Percentiles rank a stretch among this genome's conserved stretches.
phyloP scores from a whole-genome alignment of 2,888 invertebrate genomes.

The Eurois occulta region DNA sequence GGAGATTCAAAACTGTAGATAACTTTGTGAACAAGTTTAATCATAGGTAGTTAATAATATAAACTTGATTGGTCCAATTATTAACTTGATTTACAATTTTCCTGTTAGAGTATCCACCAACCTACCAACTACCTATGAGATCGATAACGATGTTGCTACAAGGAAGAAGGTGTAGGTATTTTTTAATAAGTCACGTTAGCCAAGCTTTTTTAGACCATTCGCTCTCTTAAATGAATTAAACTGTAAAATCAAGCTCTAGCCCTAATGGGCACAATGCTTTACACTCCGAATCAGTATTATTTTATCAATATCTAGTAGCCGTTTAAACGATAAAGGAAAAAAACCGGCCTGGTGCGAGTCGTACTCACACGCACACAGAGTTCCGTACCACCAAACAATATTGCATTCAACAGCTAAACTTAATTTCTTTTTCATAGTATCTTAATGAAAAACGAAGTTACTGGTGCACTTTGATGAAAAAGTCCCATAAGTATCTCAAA shows the following conservation, averaged over 20 bases:
- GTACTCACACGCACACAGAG: too few relatives aligned
- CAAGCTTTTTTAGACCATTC: not conserved
- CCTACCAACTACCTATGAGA: too few relatives aligned
- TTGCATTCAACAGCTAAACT: too few relatives aligned
- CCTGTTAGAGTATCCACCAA: not conserved
- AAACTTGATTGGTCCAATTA: not conserved
- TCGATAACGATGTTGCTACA: too few relatives aligned
- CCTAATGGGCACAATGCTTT: not conserved
- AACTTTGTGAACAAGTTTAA: not conserved
- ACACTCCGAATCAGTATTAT: not conserved
- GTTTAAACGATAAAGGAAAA: too few relatives aligned
- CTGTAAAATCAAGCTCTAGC: not conserved
- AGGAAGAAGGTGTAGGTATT: too few relatives aligned
- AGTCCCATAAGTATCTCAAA: too few relatives aligned
- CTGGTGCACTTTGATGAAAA: too few relatives aligned
- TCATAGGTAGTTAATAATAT: not conserved
- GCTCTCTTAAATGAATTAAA: not conserved
- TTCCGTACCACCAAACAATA: too few relatives aligned
- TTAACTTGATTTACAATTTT: constrained; percentile 6
- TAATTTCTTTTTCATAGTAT: too few relatives aligned
- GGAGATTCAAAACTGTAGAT: not conserved
- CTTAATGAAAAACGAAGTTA: too few relatives aligned
- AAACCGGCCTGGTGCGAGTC: too few relatives aligned
- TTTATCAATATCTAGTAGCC: not conserved
- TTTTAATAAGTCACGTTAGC: not conserved